These are phyloP conservation scores for Megaleporinus macrocephalus DNA, from an alignment of 2,113 vertebrate genomes.

Conservation along the genomic window DNA sequence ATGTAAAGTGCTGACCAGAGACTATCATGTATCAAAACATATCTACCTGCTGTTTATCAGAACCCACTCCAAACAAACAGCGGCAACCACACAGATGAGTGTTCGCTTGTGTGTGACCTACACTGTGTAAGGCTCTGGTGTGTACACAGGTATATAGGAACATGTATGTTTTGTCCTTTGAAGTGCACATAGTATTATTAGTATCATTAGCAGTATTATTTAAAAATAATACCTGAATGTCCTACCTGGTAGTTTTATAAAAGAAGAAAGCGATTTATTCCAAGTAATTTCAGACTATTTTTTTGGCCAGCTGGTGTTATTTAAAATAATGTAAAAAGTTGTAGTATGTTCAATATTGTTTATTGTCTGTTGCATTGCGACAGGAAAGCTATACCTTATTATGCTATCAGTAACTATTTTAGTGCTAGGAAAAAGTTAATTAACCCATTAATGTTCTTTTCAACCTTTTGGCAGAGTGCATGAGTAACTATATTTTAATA, in stretches of 20 bases:
- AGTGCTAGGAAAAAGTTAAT: too few relatives aligned
- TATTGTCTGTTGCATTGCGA: not conserved
- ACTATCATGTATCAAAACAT: slow-evolving; percentile 35
- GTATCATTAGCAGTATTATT: too few relatives aligned
- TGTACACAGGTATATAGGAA: too few relatives aligned
- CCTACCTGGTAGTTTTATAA: too few relatives aligned
- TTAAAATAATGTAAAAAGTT: not conserved
- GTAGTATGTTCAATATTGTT: not conserved
- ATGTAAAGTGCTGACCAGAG: slow-evolving; percentile 37
- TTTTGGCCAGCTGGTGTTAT: not conserved
- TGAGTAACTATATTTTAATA: too few relatives aligned
- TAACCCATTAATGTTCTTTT: too few relatives aligned
- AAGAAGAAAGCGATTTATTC: too few relatives aligned
- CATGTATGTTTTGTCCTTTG: too few relatives aligned
- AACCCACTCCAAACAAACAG: not conserved
- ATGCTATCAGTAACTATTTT: not conserved
- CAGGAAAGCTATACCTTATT: not conserved
- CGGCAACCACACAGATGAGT: not conserved
- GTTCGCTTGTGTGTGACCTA: not conserved
- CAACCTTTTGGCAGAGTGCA: too few relatives aligned
- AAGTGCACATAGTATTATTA: too few relatives aligned
- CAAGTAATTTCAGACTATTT: not conserved
- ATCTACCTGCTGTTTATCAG: not conserved
- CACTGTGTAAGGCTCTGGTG: too few relatives aligned
- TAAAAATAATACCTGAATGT: too few relatives aligned